Evolutionary conservation across 2,888 invertebrate genomes (phyloP).

Genomic region (Anagyrus pseudococci): DNA sequence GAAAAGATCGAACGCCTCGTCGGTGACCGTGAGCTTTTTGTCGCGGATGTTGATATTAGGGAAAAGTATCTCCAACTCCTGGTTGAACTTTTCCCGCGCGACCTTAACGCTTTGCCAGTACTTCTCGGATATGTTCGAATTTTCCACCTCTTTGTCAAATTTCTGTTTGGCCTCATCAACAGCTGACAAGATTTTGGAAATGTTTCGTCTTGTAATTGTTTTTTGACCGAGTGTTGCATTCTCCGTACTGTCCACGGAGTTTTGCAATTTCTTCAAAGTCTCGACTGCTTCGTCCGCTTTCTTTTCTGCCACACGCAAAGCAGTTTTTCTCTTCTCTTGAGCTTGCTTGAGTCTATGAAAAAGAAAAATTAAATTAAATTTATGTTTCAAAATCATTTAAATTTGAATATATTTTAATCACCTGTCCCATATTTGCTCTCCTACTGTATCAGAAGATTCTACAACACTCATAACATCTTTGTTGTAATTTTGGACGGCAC

Average conservation of each 20-base stretch:
- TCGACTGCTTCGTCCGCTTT: slow-evolving; percentile 67
- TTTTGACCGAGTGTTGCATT: slow-evolving; percentile 58
- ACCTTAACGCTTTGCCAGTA: slow-evolving; percentile 82
- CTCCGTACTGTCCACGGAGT: slow-evolving; percentile 60
- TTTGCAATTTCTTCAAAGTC: slow-evolving; percentile 61
- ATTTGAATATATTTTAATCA: slow-evolving; percentile 27
- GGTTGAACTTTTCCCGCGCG: slow-evolving; percentile 68
- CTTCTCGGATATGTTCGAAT: slow-evolving; percentile 73
- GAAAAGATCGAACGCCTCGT: slow-evolving; percentile 78
- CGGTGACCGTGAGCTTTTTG: slow-evolving; percentile 68
- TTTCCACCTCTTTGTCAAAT: slow-evolving; percentile 66
- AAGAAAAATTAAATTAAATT: slow-evolving; percentile 1
- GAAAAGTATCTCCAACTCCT: slow-evolving; percentile 75
- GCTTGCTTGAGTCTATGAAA: slow-evolving; percentile 65
- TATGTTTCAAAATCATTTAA: neutral
- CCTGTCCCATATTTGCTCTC: slow-evolving; percentile 53
- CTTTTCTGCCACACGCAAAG: slow-evolving; percentile 67
- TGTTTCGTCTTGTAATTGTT: slow-evolving; percentile 53
- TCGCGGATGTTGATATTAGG: slow-evolving; percentile 75
- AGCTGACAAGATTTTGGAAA: slow-evolving; percentile 64
- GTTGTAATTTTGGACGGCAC: slow-evolving; percentile 67
- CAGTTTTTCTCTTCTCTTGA: slow-evolving; percentile 66
- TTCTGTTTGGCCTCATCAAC: slow-evolving; percentile 68
- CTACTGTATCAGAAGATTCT: slow-evolving; percentile 45
- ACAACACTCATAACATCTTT: slow-evolving; percentile 51